A percentile compares a stretch with the other conserved stretches of the same genome.
Evolutionary conservation across 2,888 invertebrate species (phyloP).

Genomic region (Autographa pulchrina): DNA sequence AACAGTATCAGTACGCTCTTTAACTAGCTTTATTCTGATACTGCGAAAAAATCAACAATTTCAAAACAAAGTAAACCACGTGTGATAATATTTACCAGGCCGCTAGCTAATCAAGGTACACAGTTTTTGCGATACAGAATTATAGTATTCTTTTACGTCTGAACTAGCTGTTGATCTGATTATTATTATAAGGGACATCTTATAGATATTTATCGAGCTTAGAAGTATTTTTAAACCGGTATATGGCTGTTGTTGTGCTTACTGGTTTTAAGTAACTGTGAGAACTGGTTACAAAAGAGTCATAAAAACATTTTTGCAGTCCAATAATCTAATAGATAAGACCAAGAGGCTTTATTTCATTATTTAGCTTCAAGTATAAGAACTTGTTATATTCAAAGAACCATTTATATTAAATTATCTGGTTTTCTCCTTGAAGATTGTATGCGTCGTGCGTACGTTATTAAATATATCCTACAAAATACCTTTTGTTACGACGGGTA

Average conservation of each 20-base stretch:
- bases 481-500: slow-evolving; percentile 29
- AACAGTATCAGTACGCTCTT: slow-evolving; percentile 66
- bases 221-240: slow-evolving; percentile 31
- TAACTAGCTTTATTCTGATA: slow-evolving; percentile 70
- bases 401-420: slow-evolving; percentile 34
- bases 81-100: slow-evolving; percentile 65
- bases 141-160: slow-evolving; percentile 44
- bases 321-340: background rate
- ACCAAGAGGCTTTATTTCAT: background rate
- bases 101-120: slow-evolving; percentile 59
- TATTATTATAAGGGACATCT: slow-evolving; percentile 8
- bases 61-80: slow-evolving; percentile 65
- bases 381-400: background rate
- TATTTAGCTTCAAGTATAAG: background rate
- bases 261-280: background rate
- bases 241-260: slow-evolving; percentile 1
- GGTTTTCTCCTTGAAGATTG: slow-evolving; percentile 29
- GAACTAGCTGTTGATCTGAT: slow-evolving; percentile 21
- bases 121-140: slow-evolving; percentile 53
- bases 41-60: slow-evolving; percentile 66
- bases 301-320: background rate
- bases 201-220: slow-evolving; percentile 2
- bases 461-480: slow-evolving; percentile 33
- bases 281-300: background rate
- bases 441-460: slow-evolving; percentile 31